Evolutionary conservation across 1,140 invertebrate genomes (phyloP), one percentile per base, ranked within the genome.

Genomic region (Drosophila santomea): DNA sequence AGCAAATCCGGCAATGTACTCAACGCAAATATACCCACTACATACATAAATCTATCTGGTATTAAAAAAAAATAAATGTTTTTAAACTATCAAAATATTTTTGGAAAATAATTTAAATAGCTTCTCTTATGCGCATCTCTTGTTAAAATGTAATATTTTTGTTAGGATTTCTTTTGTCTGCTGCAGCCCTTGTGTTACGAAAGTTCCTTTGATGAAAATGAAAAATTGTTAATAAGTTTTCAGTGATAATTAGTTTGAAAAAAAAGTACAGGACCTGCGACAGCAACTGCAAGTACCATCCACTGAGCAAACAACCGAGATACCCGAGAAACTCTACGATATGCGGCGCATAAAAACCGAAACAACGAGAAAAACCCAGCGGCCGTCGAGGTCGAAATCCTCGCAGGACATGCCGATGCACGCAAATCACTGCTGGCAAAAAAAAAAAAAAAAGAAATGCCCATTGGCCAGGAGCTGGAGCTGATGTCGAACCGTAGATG

Each of bases 321-420:
- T 35, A 41, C 15, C 35, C 35, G 5, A 3, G 8, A 23, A 50
- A 23, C 6, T 50, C 6, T 4, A 8, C 43, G 6, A 32, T 50
- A 35, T 66, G 8, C 17, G 12, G 23, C 17, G 43, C 39, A 17
- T 11, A 28, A 43, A 35, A 71, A 36, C 10, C 10, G 44, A 50
- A 58, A 50, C 52, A 72, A 43, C 51, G 38, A 35, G 28, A 50
- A 71, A 71, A 71, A 52, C 52, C 68, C 45, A n/a, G 25, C 28
- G 25, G 68, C 51, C 48, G 17, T 38, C 47, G 23, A 39, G 56
- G 15, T n/a, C 43, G 36, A 76, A 56, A 68, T 48, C 71, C 72
- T 48, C 52, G 59, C 63, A 58, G 81, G 77, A 82, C 83, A 86
- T 79, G 84, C 71, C 71, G 61, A 50, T 79, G 83, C 75, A 88